Evolutionary conservation across 2,113 vertebrate genomes (phyloP).

Genomic region (Pomatorhinus ruficollis): DNA sequence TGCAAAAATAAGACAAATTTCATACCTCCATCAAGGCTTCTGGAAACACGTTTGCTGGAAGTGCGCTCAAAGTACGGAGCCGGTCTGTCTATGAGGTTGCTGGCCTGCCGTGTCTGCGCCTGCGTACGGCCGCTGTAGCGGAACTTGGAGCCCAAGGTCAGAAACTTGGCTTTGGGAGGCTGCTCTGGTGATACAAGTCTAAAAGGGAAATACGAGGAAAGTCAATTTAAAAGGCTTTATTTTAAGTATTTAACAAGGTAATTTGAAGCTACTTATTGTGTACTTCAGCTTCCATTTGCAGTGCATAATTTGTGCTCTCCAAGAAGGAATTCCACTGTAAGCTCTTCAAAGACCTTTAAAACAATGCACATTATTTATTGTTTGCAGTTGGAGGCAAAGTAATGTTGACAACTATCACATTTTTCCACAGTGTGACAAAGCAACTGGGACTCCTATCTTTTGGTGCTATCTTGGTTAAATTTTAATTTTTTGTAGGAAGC

Average conservation of each 20-base stretch:
- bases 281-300: not conserved
- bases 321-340: not conserved
- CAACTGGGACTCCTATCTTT: not conserved
- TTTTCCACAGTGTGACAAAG: not conserved
- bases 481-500: not conserved
- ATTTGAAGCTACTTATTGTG: not conserved
- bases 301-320: not conserved
- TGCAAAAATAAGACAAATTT: not conserved
- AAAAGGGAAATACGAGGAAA: not conserved
- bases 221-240: not conserved
- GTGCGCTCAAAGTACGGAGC: constrained; percentile 82
- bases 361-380: not conserved
- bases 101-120: constrained; percentile 84
- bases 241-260: not conserved
- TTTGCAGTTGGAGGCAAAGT: not conserved
- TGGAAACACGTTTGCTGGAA: constrained; percentile 84
- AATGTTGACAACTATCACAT: not conserved
- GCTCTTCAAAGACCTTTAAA: not conserved
- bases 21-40: constrained; percentile 86
- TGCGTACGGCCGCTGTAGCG: constrained; percentile 89
- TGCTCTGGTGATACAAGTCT: constrained; percentile 85
- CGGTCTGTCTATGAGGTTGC: constrained; percentile 85
- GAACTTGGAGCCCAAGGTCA: constrained; percentile 88
- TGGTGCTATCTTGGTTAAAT: not conserved
- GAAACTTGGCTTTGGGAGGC: constrained; percentile 84